Conservation (phyloP, 2,888 invertebrate species). For the Ormyrus thymus region DNA sequence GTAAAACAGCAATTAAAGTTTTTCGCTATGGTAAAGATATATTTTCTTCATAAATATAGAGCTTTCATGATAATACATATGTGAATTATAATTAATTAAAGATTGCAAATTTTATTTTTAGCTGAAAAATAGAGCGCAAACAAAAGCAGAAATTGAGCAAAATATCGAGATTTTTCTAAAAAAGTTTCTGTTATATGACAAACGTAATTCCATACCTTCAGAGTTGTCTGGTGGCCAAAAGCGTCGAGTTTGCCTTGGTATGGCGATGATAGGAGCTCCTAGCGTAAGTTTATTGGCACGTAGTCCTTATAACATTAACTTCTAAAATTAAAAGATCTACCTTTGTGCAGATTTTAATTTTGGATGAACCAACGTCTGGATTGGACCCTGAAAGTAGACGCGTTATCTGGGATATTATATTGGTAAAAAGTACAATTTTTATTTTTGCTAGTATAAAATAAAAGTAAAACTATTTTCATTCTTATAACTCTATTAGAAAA, state of each 20-base stretch:
- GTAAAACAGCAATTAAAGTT: conserved; percentile 87
- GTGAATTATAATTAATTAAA: background rate
- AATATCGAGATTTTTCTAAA: conserved; percentile 76
- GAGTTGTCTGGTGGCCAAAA: conserved; percentile 93
- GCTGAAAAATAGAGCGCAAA: conserved; percentile 47
- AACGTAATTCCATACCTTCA: conserved; percentile 78
- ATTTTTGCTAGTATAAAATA: too few species aligned
- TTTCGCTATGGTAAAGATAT: conserved; percentile 82
- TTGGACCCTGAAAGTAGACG: conserved; percentile 84
- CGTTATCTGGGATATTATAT: too few species aligned
- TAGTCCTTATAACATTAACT: too few species aligned
- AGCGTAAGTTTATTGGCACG: conserved; percentile 68
- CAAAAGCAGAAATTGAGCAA: conserved; percentile 72
- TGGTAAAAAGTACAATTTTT: too few species aligned
- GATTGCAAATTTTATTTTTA: conserved; percentile 2
- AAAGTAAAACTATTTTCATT: background rate
- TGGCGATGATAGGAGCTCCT: conserved; percentile 87
- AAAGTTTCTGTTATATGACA: conserved; percentile 80
- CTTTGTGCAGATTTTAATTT: conserved; percentile 74
- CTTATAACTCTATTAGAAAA: conserved; percentile 17
- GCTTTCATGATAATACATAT: background rate
- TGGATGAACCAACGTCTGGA: conserved; percentile 91
- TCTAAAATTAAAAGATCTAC: too few species aligned
- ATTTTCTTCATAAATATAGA: background rate
- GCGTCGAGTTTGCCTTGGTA: conserved; percentile 88